phyloP scores from a whole-genome alignment of 2,797 vertebrate genomes.

The Sibirionetta formosa region DNA sequence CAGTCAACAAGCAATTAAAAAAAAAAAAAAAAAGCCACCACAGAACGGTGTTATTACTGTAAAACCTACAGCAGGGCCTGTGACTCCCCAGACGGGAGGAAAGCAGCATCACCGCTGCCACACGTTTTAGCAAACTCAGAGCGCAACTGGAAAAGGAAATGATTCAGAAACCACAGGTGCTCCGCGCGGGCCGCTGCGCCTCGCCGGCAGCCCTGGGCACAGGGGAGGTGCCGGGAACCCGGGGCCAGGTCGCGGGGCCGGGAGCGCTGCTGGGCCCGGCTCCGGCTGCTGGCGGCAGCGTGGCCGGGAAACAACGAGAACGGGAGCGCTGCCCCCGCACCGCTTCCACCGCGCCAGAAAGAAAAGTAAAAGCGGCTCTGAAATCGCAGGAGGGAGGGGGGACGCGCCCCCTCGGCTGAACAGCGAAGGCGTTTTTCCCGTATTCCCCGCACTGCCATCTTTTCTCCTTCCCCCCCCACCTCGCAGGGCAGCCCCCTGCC shows the following conservation, averaged over 20 bases:
- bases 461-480: neutral
- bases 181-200: neutral
- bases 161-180: conserved; percentile 74
- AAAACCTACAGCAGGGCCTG: neutral
- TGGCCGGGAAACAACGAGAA: neutral
- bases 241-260: neutral
- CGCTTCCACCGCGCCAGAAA: neutral
- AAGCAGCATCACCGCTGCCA: conserved; percentile 1
- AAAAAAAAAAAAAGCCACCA: neutral
- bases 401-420: neutral
- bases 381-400: accelerated
- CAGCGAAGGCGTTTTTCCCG: accelerated
- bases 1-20: neutral
- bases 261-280: neutral
- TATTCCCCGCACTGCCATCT: neutral
- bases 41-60: neutral
- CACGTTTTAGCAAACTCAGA: conserved; percentile 38
- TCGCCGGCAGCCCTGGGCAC: conserved; percentile 3
- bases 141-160: conserved; percentile 65
- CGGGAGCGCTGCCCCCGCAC: neutral
- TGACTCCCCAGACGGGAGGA: conserved; percentile 15
- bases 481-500: neutral
- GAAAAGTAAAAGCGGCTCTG: neutral
- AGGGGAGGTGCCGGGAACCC: neutral
- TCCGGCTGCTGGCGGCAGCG: neutral